Evolutionary conservation across 1,140 invertebrate species (phyloP), one percentile per base, ranked within the genome.

Genomic region (Goniozus legneri): DNA sequence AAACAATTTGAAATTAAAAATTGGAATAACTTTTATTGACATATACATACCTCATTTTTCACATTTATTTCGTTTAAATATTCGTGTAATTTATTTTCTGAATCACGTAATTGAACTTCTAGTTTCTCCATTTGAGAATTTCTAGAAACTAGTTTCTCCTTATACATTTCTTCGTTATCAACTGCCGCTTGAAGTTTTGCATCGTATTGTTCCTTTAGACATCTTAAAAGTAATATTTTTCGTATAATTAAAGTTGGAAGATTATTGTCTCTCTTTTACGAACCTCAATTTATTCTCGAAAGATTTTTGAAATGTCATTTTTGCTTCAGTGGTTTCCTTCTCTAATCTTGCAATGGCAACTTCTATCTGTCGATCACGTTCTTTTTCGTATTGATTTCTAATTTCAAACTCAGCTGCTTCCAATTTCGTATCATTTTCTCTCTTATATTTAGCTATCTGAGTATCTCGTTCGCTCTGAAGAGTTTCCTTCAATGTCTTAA

Each of bases 141-240:
- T 3, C 73, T 66, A 14, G 77, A 73, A 14, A 80, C 54, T 8
- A 84, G 54, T 54, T 84, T 77, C 2, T 76, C 75, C 67, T 83
- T 81, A 0, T 78, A 37, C 6, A 60, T n/a, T 15, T 41, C 65
- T 44, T 85, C 79, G 32, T 77, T 79, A 52, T 84, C 82, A 22
- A 76, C 67, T 3, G 69, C 67, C 1, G 85, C 79, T 43, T 78
- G 73, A 21, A 90, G 58, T 57, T 89, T 87, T 15, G 77, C 73
- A 46, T 88, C 84, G 50, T 84, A 87, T 64, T 88, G 86, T 32
- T 89, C 86, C 62, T 82, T 85, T 3, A 87, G 69, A 47, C 85
- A 79, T 57, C 87, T 89, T 50, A 15, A 56, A 50, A 32, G 38
- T 20, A 44, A 43, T 24, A 39, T 20, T 22, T 2, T 20, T 46